These are phyloP conservation scores for Aplidium turbinatum DNA, from an alignment of 23 tunicate genomes.

Conservation along the genomic window DNA sequence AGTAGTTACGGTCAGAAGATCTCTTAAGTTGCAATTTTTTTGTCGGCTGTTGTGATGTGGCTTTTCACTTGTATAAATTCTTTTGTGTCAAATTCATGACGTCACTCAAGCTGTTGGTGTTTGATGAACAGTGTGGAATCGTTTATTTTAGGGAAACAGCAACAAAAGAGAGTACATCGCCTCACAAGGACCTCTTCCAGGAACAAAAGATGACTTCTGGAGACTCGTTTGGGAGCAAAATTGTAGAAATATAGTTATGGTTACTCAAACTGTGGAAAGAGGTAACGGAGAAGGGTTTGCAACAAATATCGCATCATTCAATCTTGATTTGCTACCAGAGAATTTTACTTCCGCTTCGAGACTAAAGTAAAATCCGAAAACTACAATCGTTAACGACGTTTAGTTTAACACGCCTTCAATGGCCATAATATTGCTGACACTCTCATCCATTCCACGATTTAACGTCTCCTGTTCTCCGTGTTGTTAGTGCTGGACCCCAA, in stretches of 20 bases:
- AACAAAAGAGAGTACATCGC: slow-evolving; percentile 83
- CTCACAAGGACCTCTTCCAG: slow-evolving; percentile 94
- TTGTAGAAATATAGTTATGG: slow-evolving; percentile 69
- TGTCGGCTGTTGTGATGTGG: background rate
- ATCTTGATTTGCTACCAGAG: background rate
- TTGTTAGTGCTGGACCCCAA: too few relatives aligned
- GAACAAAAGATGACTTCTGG: slow-evolving; percentile 98
- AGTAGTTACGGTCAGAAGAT: background rate
- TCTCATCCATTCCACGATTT: too few relatives aligned
- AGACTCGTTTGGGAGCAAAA: slow-evolving; percentile 97
- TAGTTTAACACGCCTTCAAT: too few relatives aligned
- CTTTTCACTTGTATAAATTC: background rate
- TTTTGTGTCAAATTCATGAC: background rate
- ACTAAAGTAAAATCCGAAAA: background rate
- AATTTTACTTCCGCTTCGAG: background rate
- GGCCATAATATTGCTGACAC: too few relatives aligned
- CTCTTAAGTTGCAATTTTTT: background rate
- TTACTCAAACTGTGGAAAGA: slow-evolving; percentile 89
- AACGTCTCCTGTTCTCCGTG: too few relatives aligned
- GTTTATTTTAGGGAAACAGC: slow-evolving; percentile 59
- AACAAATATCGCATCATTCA: background rate
- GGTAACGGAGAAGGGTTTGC: too few relatives aligned
- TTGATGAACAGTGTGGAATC: too few relatives aligned
- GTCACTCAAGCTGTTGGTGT: too few relatives aligned
- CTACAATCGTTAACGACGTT: background rate